Percentiles rank a stretch among this genome's conserved stretches.
phyloP scores from a whole-genome alignment of 1,140 invertebrate species.

The Asobara japonica region DNA sequence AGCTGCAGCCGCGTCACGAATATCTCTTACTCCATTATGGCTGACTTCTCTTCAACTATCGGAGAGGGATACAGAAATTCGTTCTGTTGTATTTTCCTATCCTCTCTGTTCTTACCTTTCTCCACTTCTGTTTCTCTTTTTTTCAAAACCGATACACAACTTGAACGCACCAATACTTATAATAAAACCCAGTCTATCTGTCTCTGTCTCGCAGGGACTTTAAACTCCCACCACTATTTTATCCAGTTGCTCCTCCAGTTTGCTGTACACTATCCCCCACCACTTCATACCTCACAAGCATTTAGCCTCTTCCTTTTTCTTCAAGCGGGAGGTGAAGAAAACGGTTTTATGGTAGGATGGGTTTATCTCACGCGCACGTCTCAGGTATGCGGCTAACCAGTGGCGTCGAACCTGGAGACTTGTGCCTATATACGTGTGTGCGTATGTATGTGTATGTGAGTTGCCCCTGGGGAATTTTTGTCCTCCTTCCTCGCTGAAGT shows the following conservation, averaged over 20 bases:
- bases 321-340: neutral
- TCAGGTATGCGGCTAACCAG: conserved; percentile 26
- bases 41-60: conserved; percentile 35
- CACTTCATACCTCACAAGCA: conserved; percentile 30
- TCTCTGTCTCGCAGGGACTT: neutral
- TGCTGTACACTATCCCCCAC: conserved; percentile 32
- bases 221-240: conserved; percentile 36
- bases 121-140: conserved; percentile 12
- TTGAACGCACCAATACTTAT: neutral
- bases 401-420: conserved; percentile 18
- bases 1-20: conserved; percentile 55
- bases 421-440: neutral
- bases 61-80: neutral
- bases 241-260: conserved; percentile 20
- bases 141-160: neutral
- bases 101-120: conserved; percentile 20
- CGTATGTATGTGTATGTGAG: neutral
- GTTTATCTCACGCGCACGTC: conserved; percentile 29
- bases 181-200: neutral
- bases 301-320: conserved; percentile 14
- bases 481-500: neutral
- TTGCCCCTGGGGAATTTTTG: conserved; percentile 35
- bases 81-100: neutral
- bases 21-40: conserved; percentile 60
- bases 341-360: conserved; percentile 11